Evolutionary conservation across 2,888 invertebrate genomes (phyloP).

Genomic region (Dolichomitus sp.): DNA sequence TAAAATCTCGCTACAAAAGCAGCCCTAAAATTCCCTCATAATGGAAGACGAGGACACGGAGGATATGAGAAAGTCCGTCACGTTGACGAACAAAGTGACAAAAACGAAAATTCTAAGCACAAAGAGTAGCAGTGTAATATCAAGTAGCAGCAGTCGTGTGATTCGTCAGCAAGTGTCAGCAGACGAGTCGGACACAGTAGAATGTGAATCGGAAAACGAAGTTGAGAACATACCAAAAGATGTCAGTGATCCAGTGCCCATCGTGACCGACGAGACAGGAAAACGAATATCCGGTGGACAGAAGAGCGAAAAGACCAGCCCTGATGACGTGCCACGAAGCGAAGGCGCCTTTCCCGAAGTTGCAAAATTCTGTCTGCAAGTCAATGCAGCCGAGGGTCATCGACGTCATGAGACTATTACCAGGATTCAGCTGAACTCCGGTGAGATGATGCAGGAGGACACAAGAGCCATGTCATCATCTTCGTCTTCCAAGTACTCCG

Average conservation of each 20-base stretch:
- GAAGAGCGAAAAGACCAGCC: conserved; percentile 25
- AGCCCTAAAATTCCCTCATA: background rate
- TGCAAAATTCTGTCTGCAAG: conserved; percentile 47
- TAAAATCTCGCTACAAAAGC: background rate
- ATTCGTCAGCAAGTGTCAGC: conserved; percentile 68
- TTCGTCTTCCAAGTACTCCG: conserved; percentile 84
- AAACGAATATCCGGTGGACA: conserved; percentile 68
- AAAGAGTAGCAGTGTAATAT: conserved; percentile 50
- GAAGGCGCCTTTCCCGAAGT: conserved; percentile 40
- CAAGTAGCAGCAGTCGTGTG: conserved; percentile 42
- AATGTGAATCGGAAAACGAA: conserved; percentile 81
- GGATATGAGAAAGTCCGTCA: conserved; percentile 73
- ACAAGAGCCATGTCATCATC: conserved; percentile 39
- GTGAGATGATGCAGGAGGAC: conserved; percentile 58
- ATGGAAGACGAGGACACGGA: conserved; percentile 84
- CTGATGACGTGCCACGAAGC: background rate
- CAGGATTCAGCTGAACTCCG: conserved; percentile 70
- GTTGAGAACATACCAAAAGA: conserved; percentile 79
- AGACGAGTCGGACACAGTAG: conserved; percentile 81
- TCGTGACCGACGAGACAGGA: conserved; percentile 72
- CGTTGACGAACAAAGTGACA: conserved; percentile 66
- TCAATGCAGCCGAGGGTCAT: conserved; percentile 50
- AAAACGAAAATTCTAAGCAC: conserved; percentile 55
- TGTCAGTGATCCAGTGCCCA: conserved; percentile 64
- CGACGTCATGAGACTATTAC: conserved; percentile 58